These are phyloP conservation scores for Drosophila tani DNA, from an alignment of 1,140 invertebrate species.

Conservation along the genomic window DNA sequence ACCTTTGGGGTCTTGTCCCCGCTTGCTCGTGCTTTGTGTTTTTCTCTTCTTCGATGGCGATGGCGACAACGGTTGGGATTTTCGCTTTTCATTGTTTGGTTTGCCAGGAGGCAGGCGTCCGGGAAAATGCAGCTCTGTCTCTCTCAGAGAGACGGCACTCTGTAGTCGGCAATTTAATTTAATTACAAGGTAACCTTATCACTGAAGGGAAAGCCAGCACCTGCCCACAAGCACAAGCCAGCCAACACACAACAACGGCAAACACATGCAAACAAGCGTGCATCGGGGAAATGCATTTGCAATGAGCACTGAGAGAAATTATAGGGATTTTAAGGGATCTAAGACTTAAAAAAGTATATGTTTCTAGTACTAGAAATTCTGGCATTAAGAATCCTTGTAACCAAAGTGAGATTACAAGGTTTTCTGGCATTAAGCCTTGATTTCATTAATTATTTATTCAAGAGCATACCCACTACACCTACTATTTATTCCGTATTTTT, in stretches of 20 bases:
- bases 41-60: constrained; percentile 7
- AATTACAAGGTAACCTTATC: constrained; percentile 78
- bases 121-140: constrained; percentile 17
- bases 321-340: fast-evolving
- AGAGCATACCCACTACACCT: too few relatives aligned
- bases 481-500: background rate
- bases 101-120: constrained; percentile 25
- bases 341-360: background rate
- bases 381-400: background rate
- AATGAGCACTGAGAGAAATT: constrained; percentile 17
- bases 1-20: background rate
- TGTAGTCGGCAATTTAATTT: constrained; percentile 75
- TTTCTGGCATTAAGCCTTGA: fast-evolving
- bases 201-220: constrained; percentile 63
- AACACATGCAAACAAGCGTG: constrained; percentile 18
- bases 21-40: constrained; percentile 2
- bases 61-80: background rate
- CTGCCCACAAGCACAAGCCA: constrained; percentile 35
- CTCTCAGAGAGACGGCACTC: constrained; percentile 10
- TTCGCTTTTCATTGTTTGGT: constrained; percentile 30
- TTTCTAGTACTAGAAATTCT: background rate
- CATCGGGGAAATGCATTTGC: constrained; percentile 29
- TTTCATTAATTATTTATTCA: background rate
- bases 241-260: constrained; percentile 12
- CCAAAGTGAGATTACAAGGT: too few relatives aligned